A percentile compares a stretch with the other conserved stretches of the same genome.
These are phyloP conservation scores for Butastur rufipennis DNA, from an alignment of 2,113 vertebrate genomes.

Conservation along the genomic window DNA sequence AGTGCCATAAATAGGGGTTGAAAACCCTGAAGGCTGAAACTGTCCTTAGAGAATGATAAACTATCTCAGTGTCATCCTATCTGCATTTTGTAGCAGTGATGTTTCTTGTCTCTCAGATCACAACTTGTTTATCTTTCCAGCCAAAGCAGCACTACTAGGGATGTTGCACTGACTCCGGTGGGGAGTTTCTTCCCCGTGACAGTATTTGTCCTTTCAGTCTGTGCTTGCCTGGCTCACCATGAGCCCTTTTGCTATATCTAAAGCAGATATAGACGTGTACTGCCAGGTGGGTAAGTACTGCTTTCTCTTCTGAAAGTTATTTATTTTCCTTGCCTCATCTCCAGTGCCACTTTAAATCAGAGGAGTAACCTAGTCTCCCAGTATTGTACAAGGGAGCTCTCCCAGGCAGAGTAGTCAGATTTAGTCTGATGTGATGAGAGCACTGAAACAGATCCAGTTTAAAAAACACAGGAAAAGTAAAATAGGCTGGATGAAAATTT, in stretches of 20 bases:
- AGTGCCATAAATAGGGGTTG: background rate
- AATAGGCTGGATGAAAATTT: background rate
- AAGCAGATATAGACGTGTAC: background rate
- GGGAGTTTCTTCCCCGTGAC: too few species aligned
- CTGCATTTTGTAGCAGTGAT: background rate
- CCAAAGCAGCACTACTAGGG: background rate
- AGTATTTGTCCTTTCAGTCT: background rate
- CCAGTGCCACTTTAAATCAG: background rate
- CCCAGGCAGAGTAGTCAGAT: background rate
- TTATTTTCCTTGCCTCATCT: background rate
- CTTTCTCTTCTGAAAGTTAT: background rate
- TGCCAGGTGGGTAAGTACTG: too few species aligned
- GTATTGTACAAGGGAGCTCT: background rate
- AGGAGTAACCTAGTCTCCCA: background rate
- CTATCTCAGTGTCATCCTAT: too few species aligned
- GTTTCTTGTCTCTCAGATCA: background rate
- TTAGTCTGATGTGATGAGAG: background rate
- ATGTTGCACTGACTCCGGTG: background rate
- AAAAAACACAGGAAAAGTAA: background rate
- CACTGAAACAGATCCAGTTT: background rate
- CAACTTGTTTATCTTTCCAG: background rate
- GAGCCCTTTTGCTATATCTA: background rate
- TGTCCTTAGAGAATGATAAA: background rate
- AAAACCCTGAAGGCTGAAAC: background rate
- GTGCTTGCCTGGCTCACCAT: background rate